Evolutionary conservation across 2,888 invertebrate species (phyloP), one percentile per base, ranked within the genome.

Genomic region (Choristoneura rosaceana): DNA sequence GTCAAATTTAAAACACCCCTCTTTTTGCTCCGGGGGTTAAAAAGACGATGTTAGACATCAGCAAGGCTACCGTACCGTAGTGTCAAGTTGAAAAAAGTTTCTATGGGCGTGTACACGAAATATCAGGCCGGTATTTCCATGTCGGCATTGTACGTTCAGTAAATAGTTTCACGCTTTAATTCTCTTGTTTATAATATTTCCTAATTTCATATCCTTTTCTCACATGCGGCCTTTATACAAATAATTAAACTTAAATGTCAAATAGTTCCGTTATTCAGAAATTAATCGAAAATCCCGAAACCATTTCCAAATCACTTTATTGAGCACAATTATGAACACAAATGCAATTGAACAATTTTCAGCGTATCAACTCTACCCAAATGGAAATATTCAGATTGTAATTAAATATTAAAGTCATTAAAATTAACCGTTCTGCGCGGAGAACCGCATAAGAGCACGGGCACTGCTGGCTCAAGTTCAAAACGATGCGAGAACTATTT

Each of bases 401-500:
- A 45, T 47, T 25, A 14, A 33, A 55, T 15, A 34, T 66, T 17
- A 62, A 55, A 62, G 4, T 45, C 33, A 55, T 55, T 55, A 66
- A 67, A 17, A 55, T 63, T 38, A 17, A 71, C 45, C 43, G 38
- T 33, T 43, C 59, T 68, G 74, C 68, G 66, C 61, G 38, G 38
- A 38, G 38, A 38, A 69, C 68, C 73, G 74, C 70, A 73, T 70
- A 70, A 7, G 38, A 38, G 38, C 47, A 61, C 62, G 69, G 58
- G 45, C 71, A 74, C 73, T 78, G 79, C 80, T 79, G 79, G 80
- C 79, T 75, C 82, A 81, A 82, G 82, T 81, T 82, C 82, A 78
- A 76, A 76, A 75, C 76, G 68, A 74, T 52, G 70, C 62, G 55
- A 62, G 55, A 62, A 76, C 77, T 76, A 76, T 80, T 80, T 77